phyloP scores from a whole-genome alignment of 2,888 invertebrate genomes.

The Drosophila helvetica region DNA sequence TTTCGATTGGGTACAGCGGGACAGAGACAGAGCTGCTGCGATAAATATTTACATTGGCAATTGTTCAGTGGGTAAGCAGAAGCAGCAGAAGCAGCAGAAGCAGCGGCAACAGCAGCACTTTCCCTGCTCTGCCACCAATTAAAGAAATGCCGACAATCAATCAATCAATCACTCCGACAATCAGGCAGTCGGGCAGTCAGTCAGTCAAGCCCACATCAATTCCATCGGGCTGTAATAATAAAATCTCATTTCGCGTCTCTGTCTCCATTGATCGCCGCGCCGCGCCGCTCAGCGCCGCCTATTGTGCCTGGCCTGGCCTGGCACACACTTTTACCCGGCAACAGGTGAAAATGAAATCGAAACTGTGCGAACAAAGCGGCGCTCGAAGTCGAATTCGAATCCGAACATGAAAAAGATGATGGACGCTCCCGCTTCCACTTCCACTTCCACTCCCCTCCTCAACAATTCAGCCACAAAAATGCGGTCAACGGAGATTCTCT shows the following conservation, averaged over 20 bases:
- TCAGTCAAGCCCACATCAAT: constrained; percentile 48
- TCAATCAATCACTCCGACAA: constrained; percentile 51
- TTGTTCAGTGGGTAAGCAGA: constrained; percentile 11
- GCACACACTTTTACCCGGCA: constrained; percentile 62
- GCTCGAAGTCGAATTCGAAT: constrained; percentile 11
- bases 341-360: constrained; percentile 77
- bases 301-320: neutral
- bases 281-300: neutral
- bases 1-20: constrained; percentile 2
- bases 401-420: constrained; percentile 33
- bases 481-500: constrained; percentile 72
- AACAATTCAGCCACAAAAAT: constrained; percentile 66
- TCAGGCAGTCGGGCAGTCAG: constrained; percentile 27
- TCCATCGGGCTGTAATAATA: constrained; percentile 16
- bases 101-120: constrained; percentile 13
- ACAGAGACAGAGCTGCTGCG: neutral
- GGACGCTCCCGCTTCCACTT: constrained; percentile 21
- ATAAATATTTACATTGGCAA: constrained; percentile 35
- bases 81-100: too few species aligned
- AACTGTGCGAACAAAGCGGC: constrained; percentile 46
- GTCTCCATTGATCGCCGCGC: constrained; percentile 3
- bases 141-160: constrained; percentile 58
- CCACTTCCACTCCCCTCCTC: constrained; percentile 10
- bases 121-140: constrained; percentile 37
- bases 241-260: constrained; percentile 33